Evolutionary conservation across 2,888 invertebrate species (phyloP).

Genomic region (Phalera bucephala): DNA sequence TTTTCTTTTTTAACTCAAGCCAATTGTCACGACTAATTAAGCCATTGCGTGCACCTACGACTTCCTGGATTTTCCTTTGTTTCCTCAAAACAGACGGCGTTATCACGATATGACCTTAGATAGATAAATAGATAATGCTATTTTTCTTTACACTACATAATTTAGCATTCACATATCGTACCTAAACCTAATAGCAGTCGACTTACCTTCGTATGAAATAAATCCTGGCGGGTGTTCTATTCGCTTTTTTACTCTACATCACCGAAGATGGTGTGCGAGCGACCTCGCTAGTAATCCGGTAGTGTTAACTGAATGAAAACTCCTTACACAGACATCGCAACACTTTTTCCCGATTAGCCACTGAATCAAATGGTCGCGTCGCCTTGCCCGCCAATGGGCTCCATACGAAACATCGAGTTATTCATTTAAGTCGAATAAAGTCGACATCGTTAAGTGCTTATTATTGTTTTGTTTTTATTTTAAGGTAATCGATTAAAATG

Average conservation of each 20-base stretch:
- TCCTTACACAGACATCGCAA: conserved; percentile 23
- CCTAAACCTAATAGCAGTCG: too few relatives aligned
- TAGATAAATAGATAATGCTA: too few relatives aligned
- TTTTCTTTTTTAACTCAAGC: too few relatives aligned
- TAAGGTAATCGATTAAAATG: conserved; percentile 56
- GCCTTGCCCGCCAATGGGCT: conserved; percentile 16
- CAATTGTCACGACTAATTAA: too few relatives aligned
- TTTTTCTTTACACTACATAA: too few relatives aligned
- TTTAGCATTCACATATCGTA: too few relatives aligned
- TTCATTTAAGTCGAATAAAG: conserved; percentile 12
- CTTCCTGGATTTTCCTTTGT: conserved; percentile 17
- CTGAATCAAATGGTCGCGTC: conserved; percentile 46
- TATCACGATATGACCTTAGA: too few relatives aligned
- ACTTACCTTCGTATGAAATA: too few relatives aligned
- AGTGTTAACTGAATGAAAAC: conserved; percentile 43
- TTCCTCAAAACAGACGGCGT: too few relatives aligned
- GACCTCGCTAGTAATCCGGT: conserved; percentile 44
- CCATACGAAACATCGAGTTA: conserved; percentile 7
- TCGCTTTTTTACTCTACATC: too few relatives aligned
- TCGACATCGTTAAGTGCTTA: conserved; percentile 11
- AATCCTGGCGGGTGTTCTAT: too few relatives aligned
- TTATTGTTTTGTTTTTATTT: conserved; percentile 34
- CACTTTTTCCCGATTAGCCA: conserved; percentile 55
- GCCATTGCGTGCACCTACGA: conserved; percentile 13
- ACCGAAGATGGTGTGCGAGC: conserved; percentile 7